Evolutionary conservation across 2,888 invertebrate species (phyloP).

Genomic region (Dione juno): DNA sequence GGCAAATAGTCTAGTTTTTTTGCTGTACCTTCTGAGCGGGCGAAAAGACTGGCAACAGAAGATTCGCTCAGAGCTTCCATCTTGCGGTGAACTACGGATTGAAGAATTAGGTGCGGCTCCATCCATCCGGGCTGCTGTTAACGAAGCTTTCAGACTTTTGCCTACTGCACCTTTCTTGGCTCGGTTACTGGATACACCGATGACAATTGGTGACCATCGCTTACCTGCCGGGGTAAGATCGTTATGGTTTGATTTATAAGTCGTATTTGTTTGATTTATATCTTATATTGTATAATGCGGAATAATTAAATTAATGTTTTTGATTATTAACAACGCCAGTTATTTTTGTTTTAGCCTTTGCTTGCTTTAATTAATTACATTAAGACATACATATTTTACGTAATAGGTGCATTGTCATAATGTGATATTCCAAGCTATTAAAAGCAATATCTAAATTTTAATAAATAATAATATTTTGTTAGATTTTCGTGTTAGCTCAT

Average conservation of each 20-base stretch:
- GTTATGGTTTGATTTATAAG: constrained; percentile 25
- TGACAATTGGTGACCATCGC: constrained; percentile 87
- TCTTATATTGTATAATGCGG: background rate
- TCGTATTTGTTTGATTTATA: constrained; percentile 2
- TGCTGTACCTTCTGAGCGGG: constrained; percentile 88
- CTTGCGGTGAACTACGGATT: constrained; percentile 81
- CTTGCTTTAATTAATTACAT: background rate
- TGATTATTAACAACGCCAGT: background rate
- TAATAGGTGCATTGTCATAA: background rate
- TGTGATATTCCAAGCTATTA: background rate
- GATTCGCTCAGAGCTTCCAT: constrained; percentile 86
- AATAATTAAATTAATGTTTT: background rate
- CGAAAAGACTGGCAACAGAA: constrained; percentile 86
- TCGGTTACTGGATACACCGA: constrained; percentile 88
- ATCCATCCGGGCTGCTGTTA: constrained; percentile 91
- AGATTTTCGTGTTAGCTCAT: constrained; percentile 91
- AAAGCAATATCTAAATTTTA: background rate
- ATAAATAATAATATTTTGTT: constrained; percentile 40
- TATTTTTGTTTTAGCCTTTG: no score
- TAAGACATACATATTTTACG: background rate
- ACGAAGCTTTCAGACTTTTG: constrained; percentile 88
- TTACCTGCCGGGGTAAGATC: constrained; percentile 87
- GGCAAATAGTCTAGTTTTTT: constrained; percentile 91
- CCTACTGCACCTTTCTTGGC: constrained; percentile 93
- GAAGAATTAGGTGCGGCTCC: constrained; percentile 86